These are phyloP conservation scores for Unio delphinus DNA, from an alignment of 2,888 invertebrate genomes.

Conservation along the genomic window DNA sequence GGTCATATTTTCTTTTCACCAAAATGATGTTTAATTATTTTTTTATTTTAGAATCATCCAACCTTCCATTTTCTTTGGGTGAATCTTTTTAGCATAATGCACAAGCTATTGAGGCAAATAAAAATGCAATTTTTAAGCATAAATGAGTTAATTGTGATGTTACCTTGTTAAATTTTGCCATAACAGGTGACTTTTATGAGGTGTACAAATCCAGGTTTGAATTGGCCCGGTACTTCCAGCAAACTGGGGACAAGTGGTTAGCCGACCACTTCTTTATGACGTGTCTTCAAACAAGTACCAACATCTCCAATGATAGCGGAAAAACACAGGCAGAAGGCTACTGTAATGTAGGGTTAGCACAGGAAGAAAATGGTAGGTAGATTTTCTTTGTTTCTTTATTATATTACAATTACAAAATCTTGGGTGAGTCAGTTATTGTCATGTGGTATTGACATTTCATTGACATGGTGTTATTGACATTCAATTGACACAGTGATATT, in stretches of 20 bases:
- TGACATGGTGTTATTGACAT: too few relatives aligned
- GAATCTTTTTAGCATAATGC: background rate
- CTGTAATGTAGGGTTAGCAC: constrained; percentile 67
- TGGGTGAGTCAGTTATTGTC: too few relatives aligned
- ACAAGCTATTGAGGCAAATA: background rate
- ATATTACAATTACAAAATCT: too few relatives aligned
- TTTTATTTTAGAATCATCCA: background rate
- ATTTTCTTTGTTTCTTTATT: too few relatives aligned
- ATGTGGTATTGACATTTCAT: too few relatives aligned
- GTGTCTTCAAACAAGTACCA: constrained; percentile 58
- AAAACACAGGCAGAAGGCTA: constrained; percentile 66
- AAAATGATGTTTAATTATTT: background rate
- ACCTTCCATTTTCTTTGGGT: background rate
- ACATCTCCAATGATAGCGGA: constrained; percentile 56
- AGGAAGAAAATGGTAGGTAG: constrained; percentile 65
- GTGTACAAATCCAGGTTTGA: constrained; percentile 63
- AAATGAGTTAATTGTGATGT: background rate
- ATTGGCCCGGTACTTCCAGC: constrained; percentile 66
- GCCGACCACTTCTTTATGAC: constrained; percentile 68
- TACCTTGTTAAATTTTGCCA: constrained; percentile 1
- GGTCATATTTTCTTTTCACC: too few relatives aligned
- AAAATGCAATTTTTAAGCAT: too few relatives aligned
- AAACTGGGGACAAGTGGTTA: constrained; percentile 68
- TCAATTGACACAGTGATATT: too few relatives aligned
- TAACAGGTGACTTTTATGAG: constrained; percentile 56